A percentile compares a stretch with the other conserved stretches of the same genome.
Conservation (phyloP, 1,140 invertebrate genomes). For the Halesus radiatus region DNA sequence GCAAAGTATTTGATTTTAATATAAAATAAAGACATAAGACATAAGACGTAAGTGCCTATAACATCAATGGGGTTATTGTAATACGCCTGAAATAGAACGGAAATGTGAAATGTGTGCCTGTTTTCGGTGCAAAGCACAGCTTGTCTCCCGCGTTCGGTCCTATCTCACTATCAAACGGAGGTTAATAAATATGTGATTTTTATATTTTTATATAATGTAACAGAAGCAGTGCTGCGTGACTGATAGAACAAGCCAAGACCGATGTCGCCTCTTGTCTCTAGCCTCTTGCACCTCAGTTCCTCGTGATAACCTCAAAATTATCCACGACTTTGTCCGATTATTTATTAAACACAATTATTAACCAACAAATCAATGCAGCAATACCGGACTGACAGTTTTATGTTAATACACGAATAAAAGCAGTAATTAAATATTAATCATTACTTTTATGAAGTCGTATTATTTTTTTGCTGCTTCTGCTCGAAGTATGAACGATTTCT, state of each 20-base stretch:
- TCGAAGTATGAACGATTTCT: too few species aligned
- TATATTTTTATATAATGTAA: not conserved
- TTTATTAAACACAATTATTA: constrained; percentile 1
- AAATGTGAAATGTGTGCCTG: not conserved
- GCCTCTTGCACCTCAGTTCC: constrained; percentile 13
- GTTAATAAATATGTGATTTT: not conserved
- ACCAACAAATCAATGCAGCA: constrained; percentile 21
- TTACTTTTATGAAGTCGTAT: not conserved
- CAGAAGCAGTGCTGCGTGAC: constrained; percentile 9
- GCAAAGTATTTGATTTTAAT: not conserved
- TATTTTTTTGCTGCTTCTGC: not conserved
- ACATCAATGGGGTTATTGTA: not conserved
- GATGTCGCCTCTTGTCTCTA: constrained; percentile 18
- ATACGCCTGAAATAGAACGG: not conserved
- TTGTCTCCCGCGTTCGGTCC: not conserved
- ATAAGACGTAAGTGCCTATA: not conserved
- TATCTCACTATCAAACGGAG: not conserved
- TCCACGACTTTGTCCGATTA: not conserved
- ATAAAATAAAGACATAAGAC: not conserved
- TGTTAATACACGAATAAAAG: not conserved
- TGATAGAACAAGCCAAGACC: not conserved
- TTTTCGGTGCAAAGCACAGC: not conserved
- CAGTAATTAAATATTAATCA: not conserved
- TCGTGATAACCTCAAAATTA: constrained; percentile 13
- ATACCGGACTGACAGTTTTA: constrained; percentile 21